Evolutionary conservation across 2,888 invertebrate species (phyloP), one percentile per base, ranked within the genome.

Genomic region (Euclidia mi): DNA sequence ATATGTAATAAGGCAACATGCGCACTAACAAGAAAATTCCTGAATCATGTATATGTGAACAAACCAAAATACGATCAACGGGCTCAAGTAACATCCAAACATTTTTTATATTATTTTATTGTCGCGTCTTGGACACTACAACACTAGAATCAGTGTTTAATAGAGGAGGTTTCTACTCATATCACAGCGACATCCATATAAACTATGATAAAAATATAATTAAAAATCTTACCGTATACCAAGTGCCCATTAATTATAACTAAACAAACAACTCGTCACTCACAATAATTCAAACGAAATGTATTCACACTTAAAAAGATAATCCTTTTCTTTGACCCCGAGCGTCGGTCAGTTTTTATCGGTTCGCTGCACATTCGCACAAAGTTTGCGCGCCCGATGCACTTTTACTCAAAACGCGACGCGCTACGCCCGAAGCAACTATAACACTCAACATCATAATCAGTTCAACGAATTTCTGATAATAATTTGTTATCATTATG

Each of bases 401-500:
- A 42, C 56, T 61, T 49, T 52, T 38, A 34, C 43, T n/a, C 44
- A 41, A 43, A n/a, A 7, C 17, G 20, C 46, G 28, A 40, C 42
- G 20, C 48, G 55, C 12, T 43, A 20, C 41, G 20, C 25, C n/a
- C 15, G 63, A 55, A 35, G 45, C 10, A 34, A 34, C 52, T 52
- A 37, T 41, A 43, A 35, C 28, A 34, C 32, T 42, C 38, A 35
- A 20, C 12, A 45, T 28, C 12, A 45, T 53, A 59, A 71, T 64
- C 64, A 56, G 32, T 51, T 28, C 49, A 47, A 11, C 32, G 31
- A 56, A 53, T 45, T 48, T 28, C 14, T 37, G 56, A 59, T 71
- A 71, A 50, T 42, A 1, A 15, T 15, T 17, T 4, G 20, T 37
- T 37, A 44, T 51, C 50, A 29, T 10, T 15, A 25, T 4, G 10